A percentile compares a stretch with the other conserved stretches of the same genome.
These are phyloP conservation scores for Tachina lurida DNA, from an alignment of 2,888 invertebrate genomes.

Conservation along the genomic window DNA sequence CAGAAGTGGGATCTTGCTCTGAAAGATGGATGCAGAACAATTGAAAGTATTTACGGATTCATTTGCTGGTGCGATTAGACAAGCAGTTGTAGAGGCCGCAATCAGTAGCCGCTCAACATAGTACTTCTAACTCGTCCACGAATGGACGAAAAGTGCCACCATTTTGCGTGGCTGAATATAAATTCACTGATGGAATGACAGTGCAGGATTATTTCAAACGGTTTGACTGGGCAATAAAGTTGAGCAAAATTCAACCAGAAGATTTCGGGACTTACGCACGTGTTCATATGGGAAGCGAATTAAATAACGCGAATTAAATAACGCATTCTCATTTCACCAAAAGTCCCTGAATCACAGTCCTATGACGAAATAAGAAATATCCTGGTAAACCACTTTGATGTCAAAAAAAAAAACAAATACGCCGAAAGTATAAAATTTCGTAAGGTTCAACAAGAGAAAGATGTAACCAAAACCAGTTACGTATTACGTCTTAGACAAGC, in stretches of 20 bases:
- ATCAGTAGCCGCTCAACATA: slow-evolving; percentile 5
- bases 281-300: slow-evolving; percentile 63
- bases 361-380: slow-evolving; percentile 31
- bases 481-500: slow-evolving; percentile 36
- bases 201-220: slow-evolving; percentile 62
- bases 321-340: slow-evolving; percentile 13
- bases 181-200: slow-evolving; percentile 7
- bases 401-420: slow-evolving; percentile 34
- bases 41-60: slow-evolving; percentile 34
- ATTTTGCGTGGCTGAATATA: slow-evolving; percentile 50
- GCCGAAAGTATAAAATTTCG: slow-evolving; percentile 51
- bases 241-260: slow-evolving; percentile 42
- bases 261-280: slow-evolving; percentile 53
- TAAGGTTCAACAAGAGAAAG: slow-evolving; percentile 23
- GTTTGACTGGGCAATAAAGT: slow-evolving; percentile 55
- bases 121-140: neutral
- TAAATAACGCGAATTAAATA: slow-evolving; percentile 63
- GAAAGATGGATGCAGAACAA: slow-evolving; percentile 13
- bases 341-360: neutral
- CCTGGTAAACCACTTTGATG: slow-evolving; percentile 22
- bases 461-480: slow-evolving; percentile 23
- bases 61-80: slow-evolving; percentile 18
- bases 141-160: slow-evolving; percentile 22
- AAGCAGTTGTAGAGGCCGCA: slow-evolving; percentile 39
- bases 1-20: neutral